phyloP scores from a whole-genome alignment of 2,113 vertebrate species.

The Vidua chalybeata region DNA sequence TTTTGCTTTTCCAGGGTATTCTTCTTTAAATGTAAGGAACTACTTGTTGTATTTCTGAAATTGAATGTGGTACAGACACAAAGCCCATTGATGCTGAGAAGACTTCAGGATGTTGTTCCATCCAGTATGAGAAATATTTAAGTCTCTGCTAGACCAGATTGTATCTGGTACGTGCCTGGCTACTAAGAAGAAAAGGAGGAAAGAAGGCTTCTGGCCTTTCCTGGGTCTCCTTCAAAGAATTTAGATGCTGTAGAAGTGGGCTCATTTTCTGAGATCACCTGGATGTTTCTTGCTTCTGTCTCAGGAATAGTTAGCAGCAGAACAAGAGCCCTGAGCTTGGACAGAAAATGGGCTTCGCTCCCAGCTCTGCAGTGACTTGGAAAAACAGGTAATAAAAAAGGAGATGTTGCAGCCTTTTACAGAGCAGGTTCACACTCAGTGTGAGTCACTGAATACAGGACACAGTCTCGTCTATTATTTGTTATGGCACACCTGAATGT shows the following conservation, averaged over 20 bases:
- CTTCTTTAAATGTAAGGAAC: neutral
- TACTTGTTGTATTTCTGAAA: neutral
- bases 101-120: neutral
- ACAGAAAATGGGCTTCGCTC: neutral
- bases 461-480: neutral
- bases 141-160: neutral
- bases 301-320: neutral
- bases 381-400: neutral
- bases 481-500: neutral
- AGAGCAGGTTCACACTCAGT: neutral
- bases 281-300: neutral
- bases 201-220: neutral
- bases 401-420: neutral
- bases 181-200: neutral
- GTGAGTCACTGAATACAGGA: neutral
- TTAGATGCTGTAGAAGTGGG: neutral
- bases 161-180: neutral
- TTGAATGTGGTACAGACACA: neutral
- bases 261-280: neutral
- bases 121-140: neutral
- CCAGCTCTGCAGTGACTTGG: neutral
- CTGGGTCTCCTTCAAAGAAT: accelerated
- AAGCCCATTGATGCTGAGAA: neutral
- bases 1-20: neutral
- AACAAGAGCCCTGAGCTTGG: neutral